Evolutionary conservation across 1,140 invertebrate species (phyloP), one percentile per base, ranked within the genome.

Genomic region (Paraescarpia echinospica): DNA sequence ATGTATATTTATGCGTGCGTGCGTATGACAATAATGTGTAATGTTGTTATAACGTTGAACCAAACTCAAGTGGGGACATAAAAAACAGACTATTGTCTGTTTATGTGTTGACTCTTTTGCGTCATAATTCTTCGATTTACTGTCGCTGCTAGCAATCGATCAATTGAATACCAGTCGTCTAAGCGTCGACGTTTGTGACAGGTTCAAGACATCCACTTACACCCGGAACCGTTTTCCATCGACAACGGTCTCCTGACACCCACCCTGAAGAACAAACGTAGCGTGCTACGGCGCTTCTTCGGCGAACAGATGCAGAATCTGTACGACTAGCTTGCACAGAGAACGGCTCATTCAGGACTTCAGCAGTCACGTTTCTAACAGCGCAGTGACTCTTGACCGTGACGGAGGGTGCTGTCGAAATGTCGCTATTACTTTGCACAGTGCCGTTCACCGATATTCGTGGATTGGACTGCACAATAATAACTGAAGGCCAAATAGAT

Each of bases 161-260:
- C 12, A 6, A 41, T 41, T 41, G 41, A 41, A 12, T 4, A 41
- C 59, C 59, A 0, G 9, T 77, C 22, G 27, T 14, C 59, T 77
- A 22, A 77, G 4, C 59, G 59, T 14, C 27, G 59, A 2, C 59
- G 22, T 77, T 77, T 77, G 59, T 77, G 59, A 77, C 95, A 99
- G 99, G 98, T 99, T 0, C 99, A 99, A 96, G 98, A 99, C 96
- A 98, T 99, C 93, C 98, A 99, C 96, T 96, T 99, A 35, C 98
- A 98, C 96, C 97, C 98, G 8, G 98, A 99, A 96, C 97, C 98
- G 91, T 99, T 99, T 96, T 98, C 98, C 88, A 97, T 99, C 92
- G 98, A 99, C 96, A 99, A 99, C 96, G 98, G 98, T 93, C 97
- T 99, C 33, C 96, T 99, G 35, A 99, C 99, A 77, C 99, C 99